Evolutionary conservation across 2,113 vertebrate species (phyloP).

Genomic region (Pygathrix nemaeus): DNA sequence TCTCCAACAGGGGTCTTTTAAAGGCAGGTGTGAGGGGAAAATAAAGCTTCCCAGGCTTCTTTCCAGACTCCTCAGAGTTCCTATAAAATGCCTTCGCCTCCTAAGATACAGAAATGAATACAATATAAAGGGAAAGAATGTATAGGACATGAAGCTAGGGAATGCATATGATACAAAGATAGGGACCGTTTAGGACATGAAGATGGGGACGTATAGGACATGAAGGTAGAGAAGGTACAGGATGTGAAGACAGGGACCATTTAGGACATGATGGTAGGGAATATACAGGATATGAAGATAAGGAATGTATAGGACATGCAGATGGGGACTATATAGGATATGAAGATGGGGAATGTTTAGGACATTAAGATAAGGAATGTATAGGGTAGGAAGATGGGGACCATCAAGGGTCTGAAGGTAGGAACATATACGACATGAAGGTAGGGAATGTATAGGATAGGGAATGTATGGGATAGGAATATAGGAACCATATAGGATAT

Average conservation of each 20-base stretch:
- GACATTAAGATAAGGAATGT: accelerated
- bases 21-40: background rate
- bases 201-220: too few species aligned
- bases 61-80: background rate
- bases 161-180: background rate
- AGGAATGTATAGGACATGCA: background rate
- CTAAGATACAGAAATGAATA: background rate
- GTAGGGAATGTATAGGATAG: too few species aligned
- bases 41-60: background rate
- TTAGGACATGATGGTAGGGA: too few species aligned
- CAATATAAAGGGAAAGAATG: accelerated
- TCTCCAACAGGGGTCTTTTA: background rate
- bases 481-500: background rate
- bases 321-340: too few species aligned
- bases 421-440: background rate
- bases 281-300: too few species aligned
- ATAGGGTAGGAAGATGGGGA: background rate
- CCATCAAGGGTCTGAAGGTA: too few species aligned
- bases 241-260: background rate
- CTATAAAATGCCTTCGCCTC: background rate
- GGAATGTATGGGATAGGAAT: too few species aligned
- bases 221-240: background rate
- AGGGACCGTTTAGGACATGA: too few species aligned
- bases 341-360: background rate
- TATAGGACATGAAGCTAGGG: background rate